Conservation (phyloP, 2,797 vertebrate genomes). For the Vespertilio murinus region DNA sequence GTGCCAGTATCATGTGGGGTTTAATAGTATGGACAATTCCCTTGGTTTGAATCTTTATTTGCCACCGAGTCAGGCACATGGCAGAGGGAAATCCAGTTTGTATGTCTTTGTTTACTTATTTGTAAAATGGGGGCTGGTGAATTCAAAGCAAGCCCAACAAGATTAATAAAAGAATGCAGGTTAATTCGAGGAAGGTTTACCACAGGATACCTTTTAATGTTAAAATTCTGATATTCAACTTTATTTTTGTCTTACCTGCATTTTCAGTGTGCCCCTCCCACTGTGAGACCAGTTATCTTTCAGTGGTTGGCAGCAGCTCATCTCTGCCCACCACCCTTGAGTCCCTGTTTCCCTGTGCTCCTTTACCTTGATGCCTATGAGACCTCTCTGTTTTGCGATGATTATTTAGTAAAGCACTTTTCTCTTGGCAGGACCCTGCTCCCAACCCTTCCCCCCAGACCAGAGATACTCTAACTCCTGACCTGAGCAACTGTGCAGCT, state of each 20-base stretch:
- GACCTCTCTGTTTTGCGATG: not conserved
- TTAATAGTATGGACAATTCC: not conserved
- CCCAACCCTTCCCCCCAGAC: not conserved
- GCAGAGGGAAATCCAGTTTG: not conserved
- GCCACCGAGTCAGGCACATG: not conserved
- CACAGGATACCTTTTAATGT: not conserved
- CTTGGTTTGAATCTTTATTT: not conserved
- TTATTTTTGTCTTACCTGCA: not conserved
- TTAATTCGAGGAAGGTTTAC: not conserved
- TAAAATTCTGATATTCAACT: not conserved
- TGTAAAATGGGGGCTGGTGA: not conserved
- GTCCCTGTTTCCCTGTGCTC: too few relatives aligned
- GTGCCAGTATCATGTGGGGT: not conserved
- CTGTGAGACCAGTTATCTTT: not conserved
- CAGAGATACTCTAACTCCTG: slow-evolving; percentile 25
- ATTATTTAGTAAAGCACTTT: not conserved
- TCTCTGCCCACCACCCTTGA: too few relatives aligned
- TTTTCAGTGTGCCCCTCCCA: not conserved
- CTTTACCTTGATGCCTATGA: not conserved
- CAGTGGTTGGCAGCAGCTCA: not conserved
- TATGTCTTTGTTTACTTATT: slow-evolving; percentile 5
- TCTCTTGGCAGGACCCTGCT: not conserved
- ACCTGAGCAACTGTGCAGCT: slow-evolving; percentile 13
- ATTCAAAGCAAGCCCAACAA: not conserved
- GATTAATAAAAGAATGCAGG: not conserved